Base-by-base conservation (phyloP, 2,797 vertebrate genomes). In the Anguilla obscura region DNA sequence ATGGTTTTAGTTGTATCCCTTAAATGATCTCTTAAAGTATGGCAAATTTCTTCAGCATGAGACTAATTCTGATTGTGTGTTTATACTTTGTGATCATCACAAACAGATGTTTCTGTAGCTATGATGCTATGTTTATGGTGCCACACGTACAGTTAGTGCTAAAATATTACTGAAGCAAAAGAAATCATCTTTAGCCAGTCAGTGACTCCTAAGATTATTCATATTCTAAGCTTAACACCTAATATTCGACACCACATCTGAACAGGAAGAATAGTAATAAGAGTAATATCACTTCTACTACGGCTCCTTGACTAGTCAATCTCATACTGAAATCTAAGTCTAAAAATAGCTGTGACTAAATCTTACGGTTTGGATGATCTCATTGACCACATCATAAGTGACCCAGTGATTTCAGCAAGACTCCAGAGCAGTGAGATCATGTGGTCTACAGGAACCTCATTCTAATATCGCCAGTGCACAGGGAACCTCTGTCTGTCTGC, bases 351-450 rank as follows among this genome's bases (percentile, higher is more conserved):
- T 45, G 84, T 86, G 85, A 86, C 36, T 48, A 36, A 24, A 33
- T 63, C 50, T 36, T 76, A 54, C 1, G 69, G 66, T 79, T 76
- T 52, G 66, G 63, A 88, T 95, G 94, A 94, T 93, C 92, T 95
- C 94, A 95, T 94, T 91, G 48, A 93, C 94, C 93, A 48, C 93
- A 92, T 80, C 79, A 58, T 91, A 91, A 93, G 89, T 93, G 90
- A 94, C 86, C 89, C 89, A 91, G 90, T 27, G 56, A 69, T 48
- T 9, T 85, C 66, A 36, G 24, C 36, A 56, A 14, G 36, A 45
- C 50, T 88, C 87, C 52, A 85, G 69, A 84, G 63, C 71, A 79
- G 83, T 88, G 83, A 85, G 84, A 60, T 88, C 87, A 88, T 88
- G 84, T 88, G 84, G 83, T 85, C 69, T 58, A 18, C 69, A 88